phyloP scores from a whole-genome alignment of 1,140 invertebrate species.

The Doryteuthis pealeii region DNA sequence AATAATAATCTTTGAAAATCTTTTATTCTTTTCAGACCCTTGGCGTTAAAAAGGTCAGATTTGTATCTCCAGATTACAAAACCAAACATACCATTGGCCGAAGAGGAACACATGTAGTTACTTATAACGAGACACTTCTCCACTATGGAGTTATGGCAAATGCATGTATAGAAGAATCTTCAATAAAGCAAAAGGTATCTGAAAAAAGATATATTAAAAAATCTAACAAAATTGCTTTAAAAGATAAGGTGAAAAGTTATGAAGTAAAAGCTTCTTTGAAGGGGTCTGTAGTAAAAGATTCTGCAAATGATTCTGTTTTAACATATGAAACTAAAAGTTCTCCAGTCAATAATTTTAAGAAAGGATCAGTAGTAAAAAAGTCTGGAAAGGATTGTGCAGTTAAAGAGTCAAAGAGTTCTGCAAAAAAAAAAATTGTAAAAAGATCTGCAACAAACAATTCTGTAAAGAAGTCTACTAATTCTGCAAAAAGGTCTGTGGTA shows the following conservation, averaged over 20 bases:
- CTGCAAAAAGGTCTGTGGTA: too few relatives aligned
- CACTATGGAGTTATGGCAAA: slow-evolving; percentile 21
- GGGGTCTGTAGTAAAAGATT: background rate
- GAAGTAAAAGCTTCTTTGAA: background rate
- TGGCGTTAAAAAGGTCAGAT: slow-evolving; percentile 14
- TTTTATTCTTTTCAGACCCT: background rate
- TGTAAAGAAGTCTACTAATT: too few relatives aligned
- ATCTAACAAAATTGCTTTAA: background rate
- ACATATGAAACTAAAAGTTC: background rate
- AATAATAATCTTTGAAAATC: background rate
- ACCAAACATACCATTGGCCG: slow-evolving; percentile 32
- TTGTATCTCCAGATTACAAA: slow-evolving; percentile 22
- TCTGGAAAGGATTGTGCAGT: too few relatives aligned
- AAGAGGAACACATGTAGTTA: slow-evolving; percentile 32
- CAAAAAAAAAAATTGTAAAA: too few relatives aligned
- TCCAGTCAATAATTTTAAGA: too few relatives aligned
- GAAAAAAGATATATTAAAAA: background rate
- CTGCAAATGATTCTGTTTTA: background rate
- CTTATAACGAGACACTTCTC: slow-evolving; percentile 29
- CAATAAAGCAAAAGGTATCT: background rate
- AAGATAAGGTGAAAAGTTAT: background rate
- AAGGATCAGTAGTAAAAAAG: too few relatives aligned
- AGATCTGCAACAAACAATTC: too few relatives aligned
- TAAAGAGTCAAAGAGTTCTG: too few relatives aligned
- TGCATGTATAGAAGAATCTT: background rate